Conservation (phyloP, 2,888 invertebrate genomes). For the Drosophila cognata region DNA sequence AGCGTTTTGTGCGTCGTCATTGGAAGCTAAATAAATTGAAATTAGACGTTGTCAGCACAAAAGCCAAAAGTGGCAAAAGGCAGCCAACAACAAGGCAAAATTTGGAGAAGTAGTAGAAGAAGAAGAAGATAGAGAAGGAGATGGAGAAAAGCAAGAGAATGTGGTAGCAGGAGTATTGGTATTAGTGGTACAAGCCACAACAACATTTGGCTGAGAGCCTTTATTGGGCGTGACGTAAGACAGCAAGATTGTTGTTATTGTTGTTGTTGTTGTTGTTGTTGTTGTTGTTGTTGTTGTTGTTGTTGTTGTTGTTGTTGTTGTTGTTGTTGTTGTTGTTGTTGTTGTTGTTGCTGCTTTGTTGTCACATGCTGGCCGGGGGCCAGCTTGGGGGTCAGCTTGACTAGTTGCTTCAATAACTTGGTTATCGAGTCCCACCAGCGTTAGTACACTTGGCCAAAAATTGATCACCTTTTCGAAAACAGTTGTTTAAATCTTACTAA, state of each 20-base stretch:
- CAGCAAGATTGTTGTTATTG: neutral
- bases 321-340: neutral
- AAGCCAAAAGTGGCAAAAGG: slow-evolving; percentile 56
- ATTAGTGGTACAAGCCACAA: neutral
- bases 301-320: neutral
- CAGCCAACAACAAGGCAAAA: slow-evolving; percentile 8
- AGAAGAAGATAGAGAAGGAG: neutral
- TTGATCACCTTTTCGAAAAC: neutral
- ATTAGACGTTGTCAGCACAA: slow-evolving; percentile 76
- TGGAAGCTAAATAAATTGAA: slow-evolving; percentile 78
- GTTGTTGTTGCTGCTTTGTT: slow-evolving; percentile 6
- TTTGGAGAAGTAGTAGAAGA: neutral
- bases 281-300: neutral
- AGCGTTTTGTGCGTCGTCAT: slow-evolving; percentile 75
- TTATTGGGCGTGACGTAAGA: slow-evolving; percentile 36
- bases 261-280: neutral
- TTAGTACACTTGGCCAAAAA: neutral
- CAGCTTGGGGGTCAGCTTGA: slow-evolving; percentile 21
- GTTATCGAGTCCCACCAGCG: slow-evolving; percentile 40
- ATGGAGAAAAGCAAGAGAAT: slow-evolving; percentile 5
- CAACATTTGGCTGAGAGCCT: slow-evolving; percentile 13
- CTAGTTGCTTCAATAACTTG: slow-evolving; percentile 54
- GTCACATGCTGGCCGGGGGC: neutral
- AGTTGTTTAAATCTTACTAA: neutral
- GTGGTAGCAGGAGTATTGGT: slow-evolving; percentile 20